These are phyloP conservation scores for Dryadula phaetusa DNA, from an alignment of 2,888 invertebrate genomes.

Conservation along the genomic window DNA sequence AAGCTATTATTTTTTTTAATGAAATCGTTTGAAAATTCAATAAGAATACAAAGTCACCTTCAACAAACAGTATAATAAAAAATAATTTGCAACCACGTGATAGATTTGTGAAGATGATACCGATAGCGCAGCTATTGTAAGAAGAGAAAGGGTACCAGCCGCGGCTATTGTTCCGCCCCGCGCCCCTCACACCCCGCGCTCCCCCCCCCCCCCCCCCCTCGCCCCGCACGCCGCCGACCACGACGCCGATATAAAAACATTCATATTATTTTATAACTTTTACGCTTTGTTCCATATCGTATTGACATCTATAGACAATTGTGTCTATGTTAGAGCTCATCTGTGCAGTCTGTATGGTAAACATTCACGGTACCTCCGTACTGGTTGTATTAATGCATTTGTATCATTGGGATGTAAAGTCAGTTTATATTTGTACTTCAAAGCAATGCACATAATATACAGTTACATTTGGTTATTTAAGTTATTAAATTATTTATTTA, in stretches of 20 bases:
- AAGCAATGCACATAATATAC: too few species aligned
- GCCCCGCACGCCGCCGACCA: background rate
- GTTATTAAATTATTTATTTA: background rate
- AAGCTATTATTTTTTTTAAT: too few species aligned
- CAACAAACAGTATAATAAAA: background rate
- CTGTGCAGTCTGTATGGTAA: background rate
- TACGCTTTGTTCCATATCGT: background rate
- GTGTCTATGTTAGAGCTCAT: background rate
- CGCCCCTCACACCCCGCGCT: background rate
- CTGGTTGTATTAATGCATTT: too few species aligned
- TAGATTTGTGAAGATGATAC: slow-evolving; percentile 1
- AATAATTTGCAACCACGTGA: background rate
- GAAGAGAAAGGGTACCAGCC: slow-evolving; percentile 15
- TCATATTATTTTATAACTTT: background rate
- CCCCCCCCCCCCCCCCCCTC: too few species aligned
- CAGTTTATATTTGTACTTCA: too few species aligned
- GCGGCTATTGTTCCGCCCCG: background rate
- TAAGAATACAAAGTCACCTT: background rate
- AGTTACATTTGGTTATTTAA: background rate
- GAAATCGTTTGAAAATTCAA: too few species aligned
- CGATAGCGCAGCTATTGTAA: background rate
- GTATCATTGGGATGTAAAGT: too few species aligned
- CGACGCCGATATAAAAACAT: slow-evolving; percentile 5
- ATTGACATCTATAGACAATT: background rate
- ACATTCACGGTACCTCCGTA: too few species aligned